Conservation (phyloP, 2,888 invertebrate genomes). For the Microctonus aethiopoides region DNA sequence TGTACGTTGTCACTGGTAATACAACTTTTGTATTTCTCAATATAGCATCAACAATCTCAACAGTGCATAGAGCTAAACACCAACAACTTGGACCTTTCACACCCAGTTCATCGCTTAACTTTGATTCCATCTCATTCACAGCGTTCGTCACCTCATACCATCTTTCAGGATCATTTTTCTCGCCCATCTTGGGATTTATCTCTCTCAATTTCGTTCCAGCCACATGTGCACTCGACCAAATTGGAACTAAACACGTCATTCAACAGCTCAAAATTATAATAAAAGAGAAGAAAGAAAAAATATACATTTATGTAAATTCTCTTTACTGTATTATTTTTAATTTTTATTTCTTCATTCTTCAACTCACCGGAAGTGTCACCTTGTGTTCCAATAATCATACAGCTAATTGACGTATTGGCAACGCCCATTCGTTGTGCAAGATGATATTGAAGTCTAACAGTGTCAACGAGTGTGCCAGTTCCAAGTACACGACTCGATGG, state of each 20-base stretch:
- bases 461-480: slow-evolving; percentile 71
- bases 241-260: slow-evolving; percentile 69
- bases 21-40: slow-evolving; percentile 66
- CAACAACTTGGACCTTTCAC: slow-evolving; percentile 63
- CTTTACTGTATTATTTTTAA: not conserved
- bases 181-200: slow-evolving; percentile 70
- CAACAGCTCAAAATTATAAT: not conserved
- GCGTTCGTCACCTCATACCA: slow-evolving; percentile 64
- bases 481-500: slow-evolving; percentile 71
- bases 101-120: slow-evolving; percentile 49
- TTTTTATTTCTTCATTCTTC: not conserved
- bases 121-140: slow-evolving; percentile 50
- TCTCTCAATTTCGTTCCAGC: slow-evolving; percentile 72
- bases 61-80: slow-evolving; percentile 67
- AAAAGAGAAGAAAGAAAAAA: not conserved
- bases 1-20: slow-evolving; percentile 65
- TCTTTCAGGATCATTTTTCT: slow-evolving; percentile 70
- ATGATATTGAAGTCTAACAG: slow-evolving; percentile 70
- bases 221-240: slow-evolving; percentile 75
- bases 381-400: slow-evolving; percentile 72
- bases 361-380: slow-evolving; percentile 67
- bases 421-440: slow-evolving; percentile 68
- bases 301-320: not conserved
- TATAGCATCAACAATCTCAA: slow-evolving; percentile 65
- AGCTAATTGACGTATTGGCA: slow-evolving; percentile 69